These are phyloP conservation scores for Brotula barbata DNA, from an alignment of 2,797 vertebrate species.

Conservation along the genomic window DNA sequence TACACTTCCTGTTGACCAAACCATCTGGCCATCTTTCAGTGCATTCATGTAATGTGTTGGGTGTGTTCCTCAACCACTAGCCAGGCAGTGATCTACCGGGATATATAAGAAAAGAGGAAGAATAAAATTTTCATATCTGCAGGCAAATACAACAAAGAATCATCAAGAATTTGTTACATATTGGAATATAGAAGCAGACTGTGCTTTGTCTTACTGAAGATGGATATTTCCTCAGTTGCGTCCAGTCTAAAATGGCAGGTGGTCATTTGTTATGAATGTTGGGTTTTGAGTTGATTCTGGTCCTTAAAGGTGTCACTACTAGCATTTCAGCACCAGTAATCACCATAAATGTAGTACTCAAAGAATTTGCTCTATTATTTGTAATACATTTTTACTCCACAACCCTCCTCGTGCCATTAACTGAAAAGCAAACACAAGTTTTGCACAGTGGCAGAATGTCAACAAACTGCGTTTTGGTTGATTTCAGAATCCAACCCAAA, in stretches of 20 bases:
- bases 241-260: too few species aligned
- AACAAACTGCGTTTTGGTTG: conserved; percentile 4
- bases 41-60: conserved; percentile 39
- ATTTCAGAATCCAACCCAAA: conserved; percentile 93
- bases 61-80: conserved; percentile 36
- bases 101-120: neutral
- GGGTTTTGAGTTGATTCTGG: too few species aligned
- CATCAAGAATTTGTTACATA: neutral
- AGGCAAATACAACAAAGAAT: neutral
- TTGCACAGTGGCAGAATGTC: neutral
- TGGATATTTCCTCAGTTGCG: too few species aligned
- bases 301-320: too few species aligned
- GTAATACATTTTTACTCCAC: conserved; percentile 19
- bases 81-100: neutral
- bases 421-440: conserved; percentile 3
- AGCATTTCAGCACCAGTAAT: too few species aligned
- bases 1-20: conserved; percentile 39
- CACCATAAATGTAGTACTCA: too few species aligned
- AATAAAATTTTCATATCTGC: neutral
- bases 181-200: too few species aligned
- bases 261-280: too few species aligned
- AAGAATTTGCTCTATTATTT: too few species aligned
- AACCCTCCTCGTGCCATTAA: conserved; percentile 5
- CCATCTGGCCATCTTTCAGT: conserved; percentile 28
- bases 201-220: too few species aligned